A percentile compares a stretch with the other conserved stretches of the same genome.
phyloP scores from a whole-genome alignment of 2,797 vertebrate genomes.

The Sebastes matsubarae region DNA sequence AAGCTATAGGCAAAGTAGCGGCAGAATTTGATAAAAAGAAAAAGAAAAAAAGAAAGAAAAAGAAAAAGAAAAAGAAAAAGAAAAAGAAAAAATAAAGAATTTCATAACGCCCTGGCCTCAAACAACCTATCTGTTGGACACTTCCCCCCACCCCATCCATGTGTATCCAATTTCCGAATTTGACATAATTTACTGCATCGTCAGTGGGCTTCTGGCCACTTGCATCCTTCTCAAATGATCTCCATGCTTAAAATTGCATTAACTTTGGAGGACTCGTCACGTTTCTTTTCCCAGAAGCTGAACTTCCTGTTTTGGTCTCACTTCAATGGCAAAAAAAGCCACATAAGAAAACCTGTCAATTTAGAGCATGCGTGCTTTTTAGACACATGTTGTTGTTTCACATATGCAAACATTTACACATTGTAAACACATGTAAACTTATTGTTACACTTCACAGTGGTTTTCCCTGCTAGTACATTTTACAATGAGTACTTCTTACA shows the following conservation, averaged over 20 bases:
- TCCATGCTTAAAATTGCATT: background rate
- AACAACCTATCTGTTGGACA: conserved; percentile 19
- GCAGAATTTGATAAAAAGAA: background rate
- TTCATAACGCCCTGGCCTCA: background rate
- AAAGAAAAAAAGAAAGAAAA: no score
- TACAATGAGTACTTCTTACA: background rate
- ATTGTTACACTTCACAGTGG: background rate
- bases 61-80: no score
- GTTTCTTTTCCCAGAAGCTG: background rate
- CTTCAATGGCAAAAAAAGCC: background rate
- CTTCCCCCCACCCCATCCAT: background rate
- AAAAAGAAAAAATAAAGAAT: background rate
- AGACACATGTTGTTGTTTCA: background rate
- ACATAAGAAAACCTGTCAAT: background rate
- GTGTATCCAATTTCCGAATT: conserved; percentile 24
- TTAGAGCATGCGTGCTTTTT: background rate
- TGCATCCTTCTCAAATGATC: conserved; percentile 9
- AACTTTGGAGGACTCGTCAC: background rate
- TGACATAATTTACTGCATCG: conserved; percentile 9
- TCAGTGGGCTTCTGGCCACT: background rate
- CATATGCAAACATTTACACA: background rate
- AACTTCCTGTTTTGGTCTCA: background rate
- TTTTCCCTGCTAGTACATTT: background rate
- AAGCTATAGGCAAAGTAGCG: background rate
- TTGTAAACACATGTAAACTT: background rate